Percentiles rank a stretch among this genome's conserved stretches.
phyloP scores from a whole-genome alignment of 2,888 invertebrate species.

The Drosophila atripex region DNA sequence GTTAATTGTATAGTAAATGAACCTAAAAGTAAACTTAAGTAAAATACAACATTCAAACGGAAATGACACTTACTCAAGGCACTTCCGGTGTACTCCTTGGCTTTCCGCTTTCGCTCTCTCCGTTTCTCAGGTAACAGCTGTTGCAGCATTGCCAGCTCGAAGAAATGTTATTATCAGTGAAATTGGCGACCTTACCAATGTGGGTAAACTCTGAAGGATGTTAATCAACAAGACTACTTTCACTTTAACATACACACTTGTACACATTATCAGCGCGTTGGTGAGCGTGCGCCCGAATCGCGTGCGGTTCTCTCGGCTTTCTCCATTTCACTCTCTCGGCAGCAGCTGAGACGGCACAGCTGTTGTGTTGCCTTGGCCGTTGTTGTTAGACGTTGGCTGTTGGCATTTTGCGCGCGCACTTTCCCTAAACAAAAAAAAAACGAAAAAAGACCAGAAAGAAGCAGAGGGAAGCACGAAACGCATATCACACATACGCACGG shows the following conservation, averaged over 20 bases:
- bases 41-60: conserved; percentile 7
- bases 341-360: conserved; percentile 61
- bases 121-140: conserved; percentile 20
- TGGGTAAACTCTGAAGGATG: conserved; percentile 44
- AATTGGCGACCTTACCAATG: conserved; percentile 69
- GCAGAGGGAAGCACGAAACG: conserved; percentile 46
- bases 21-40: no score
- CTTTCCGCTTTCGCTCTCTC: conserved; percentile 25
- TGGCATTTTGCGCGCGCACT: conserved; percentile 76
- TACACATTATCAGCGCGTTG: conserved; percentile 41
- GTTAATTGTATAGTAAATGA: no score
- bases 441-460: conserved; percentile 36
- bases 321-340: conserved; percentile 13
- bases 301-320: conserved; percentile 33
- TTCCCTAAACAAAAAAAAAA: conserved; percentile 54
- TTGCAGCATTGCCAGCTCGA: conserved; percentile 64
- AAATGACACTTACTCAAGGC: conserved; percentile 56
- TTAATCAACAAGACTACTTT: conserved; percentile 75
- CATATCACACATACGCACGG: conserved; percentile 65
- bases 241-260: conserved; percentile 53
- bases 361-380: conserved; percentile 67
- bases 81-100: conserved; percentile 56
- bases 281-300: conserved; percentile 29
- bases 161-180: conserved; percentile 69
- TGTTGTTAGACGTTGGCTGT: conserved; percentile 38